Base-by-base conservation (phyloP, 2,888 invertebrate species). In the Steinernema carpocapsae region DNA sequence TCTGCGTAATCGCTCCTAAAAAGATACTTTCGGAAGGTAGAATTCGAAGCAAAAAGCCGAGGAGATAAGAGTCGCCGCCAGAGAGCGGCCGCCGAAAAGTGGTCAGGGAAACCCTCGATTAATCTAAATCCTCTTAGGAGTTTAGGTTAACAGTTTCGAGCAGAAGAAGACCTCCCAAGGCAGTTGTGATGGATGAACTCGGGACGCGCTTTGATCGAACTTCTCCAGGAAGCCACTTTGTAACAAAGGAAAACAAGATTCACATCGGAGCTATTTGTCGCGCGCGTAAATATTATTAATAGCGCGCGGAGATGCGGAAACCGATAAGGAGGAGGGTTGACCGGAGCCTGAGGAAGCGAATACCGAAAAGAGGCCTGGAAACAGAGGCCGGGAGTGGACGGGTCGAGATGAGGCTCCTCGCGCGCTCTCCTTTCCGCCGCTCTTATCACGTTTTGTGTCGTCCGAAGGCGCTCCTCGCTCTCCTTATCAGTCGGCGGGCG, bases 201-300 rank as follows among this genome's bases (percentile, higher is more conserved):
- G 37, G 26, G 14, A 64, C 22, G 64, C 56, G 56, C 26, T 6
- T 6, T 24, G 17, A 14, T 32, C 29, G 29, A 29, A 26, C 3
- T 64, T 22, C 6, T 22, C 14, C 24, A 24, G 24, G 56, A 26
- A 4, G 56, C 56, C 26, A 52, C 19, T 12, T 52, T 32, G 64
- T 29, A 64, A 64, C 32, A 32, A 17, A 29, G 64, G 19, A 32
- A 22, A 52, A 17, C 22, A 24, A 22, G 22, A 52, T 52, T 52
- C 24, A 64, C 64, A 64, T 64, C 64, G 14, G 22, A 56, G 26
- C 56, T 24, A 32, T 26, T 22, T 29, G 64, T 64, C 64, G 32
- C 64, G 64, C 64, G 64, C 64, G 64, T 64, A 64, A 64, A 64
- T 64, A 32, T 64, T 64, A 64, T 64, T 64, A 29, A 64, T 64